phyloP scores from a whole-genome alignment of 2,113 vertebrate species.

The Polypterus senegalus region DNA sequence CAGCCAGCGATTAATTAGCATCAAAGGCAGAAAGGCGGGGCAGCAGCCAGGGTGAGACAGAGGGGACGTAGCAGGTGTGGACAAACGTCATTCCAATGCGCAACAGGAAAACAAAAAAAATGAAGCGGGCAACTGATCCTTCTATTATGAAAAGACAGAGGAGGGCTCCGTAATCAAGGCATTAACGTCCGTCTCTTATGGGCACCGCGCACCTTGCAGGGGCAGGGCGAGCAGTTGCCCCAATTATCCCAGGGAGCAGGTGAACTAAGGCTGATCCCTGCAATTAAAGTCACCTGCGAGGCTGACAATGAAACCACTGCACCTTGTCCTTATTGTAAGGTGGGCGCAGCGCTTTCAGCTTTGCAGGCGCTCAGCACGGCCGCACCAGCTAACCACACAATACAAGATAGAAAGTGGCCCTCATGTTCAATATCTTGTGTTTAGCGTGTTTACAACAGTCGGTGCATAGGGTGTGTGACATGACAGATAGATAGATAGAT shows the following conservation, averaged over 20 bases:
- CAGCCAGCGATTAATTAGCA: neutral
- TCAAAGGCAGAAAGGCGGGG: neutral
- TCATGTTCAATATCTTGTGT: too few relatives aligned
- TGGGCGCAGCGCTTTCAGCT: too few relatives aligned
- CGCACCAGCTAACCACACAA: too few relatives aligned
- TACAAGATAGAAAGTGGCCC: too few relatives aligned
- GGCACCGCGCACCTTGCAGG: neutral
- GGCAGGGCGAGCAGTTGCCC: neutral
- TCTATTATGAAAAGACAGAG: neutral
- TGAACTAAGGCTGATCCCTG: slow-evolving; percentile 2
- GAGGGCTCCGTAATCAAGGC: neutral
- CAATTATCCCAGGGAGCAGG: slow-evolving; percentile 4
- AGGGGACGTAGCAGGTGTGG: neutral
- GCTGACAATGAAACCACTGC: neutral
- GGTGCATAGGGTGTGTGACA: too few relatives aligned
- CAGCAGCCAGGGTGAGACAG: neutral
- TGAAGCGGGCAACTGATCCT: neutral
- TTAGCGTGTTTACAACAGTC: too few relatives aligned
- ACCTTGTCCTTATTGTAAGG: neutral
- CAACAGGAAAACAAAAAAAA: neutral
- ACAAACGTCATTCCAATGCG: neutral
- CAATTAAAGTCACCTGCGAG: slow-evolving; percentile 3
- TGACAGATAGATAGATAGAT: too few relatives aligned
- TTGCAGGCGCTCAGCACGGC: too few relatives aligned
- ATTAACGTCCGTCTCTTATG: slow-evolving; percentile 6